Evolutionary conservation across 2,797 vertebrate species (phyloP).

Genomic region (Neosalanx taihuensis): DNA sequence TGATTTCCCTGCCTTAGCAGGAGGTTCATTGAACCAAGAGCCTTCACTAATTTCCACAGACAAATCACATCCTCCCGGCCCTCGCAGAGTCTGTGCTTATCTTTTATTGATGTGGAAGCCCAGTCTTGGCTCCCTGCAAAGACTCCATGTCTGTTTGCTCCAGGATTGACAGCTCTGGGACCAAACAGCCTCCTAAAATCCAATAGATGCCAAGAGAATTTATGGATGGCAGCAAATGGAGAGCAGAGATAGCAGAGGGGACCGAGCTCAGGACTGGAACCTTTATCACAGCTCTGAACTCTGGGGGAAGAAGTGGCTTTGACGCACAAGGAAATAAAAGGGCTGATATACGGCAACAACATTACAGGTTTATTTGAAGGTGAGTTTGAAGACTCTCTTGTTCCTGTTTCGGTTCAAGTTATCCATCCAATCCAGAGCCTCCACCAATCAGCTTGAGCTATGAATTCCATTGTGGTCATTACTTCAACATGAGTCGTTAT

Average conservation of each 20-base stretch:
- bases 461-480: no score
- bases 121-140: slow-evolving; percentile 14
- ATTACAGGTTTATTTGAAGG: background rate
- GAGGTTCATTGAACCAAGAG: slow-evolving; percentile 19
- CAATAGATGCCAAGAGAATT: slow-evolving; percentile 30
- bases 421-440: no score
- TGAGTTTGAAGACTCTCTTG: background rate
- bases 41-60: slow-evolving; percentile 25
- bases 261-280: background rate
- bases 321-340: background rate
- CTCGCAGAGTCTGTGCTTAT: slow-evolving; percentile 2
- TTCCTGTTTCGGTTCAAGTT: no score
- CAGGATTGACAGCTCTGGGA: slow-evolving; percentile 27
- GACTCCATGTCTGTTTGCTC: slow-evolving; percentile 2
- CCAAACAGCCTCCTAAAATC: slow-evolving; percentile 21
- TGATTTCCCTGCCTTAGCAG: background rate
- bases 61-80: slow-evolving; percentile 25
- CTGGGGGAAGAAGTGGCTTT: background rate
- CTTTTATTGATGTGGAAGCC: slow-evolving; percentile 26
- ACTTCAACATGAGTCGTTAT: no score
- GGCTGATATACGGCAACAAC: background rate
- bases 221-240: slow-evolving; percentile 20
- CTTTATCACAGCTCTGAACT: background rate
- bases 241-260: slow-evolving; percentile 16
- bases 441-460: no score